Evolutionary conservation across 2,113 vertebrate genomes (phyloP).

Genomic region (Urocynchramus pylzowi): DNA sequence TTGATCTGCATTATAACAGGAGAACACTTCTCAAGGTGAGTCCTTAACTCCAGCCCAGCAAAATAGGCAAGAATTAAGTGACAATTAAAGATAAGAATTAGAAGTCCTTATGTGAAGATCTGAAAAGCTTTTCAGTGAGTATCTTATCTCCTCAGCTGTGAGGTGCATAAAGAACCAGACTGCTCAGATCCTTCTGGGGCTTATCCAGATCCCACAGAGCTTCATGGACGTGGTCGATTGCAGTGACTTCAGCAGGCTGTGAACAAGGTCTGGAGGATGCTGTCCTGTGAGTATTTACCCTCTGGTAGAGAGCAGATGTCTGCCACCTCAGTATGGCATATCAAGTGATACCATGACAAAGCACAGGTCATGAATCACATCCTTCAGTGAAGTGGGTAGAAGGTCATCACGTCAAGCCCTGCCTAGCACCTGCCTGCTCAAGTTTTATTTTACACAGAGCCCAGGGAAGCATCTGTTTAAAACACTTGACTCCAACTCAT

Average conservation of each 20-base stretch:
- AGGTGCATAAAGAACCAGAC: background rate
- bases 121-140: background rate
- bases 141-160: background rate
- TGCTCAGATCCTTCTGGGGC: background rate
- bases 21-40: background rate
- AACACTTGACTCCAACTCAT: background rate
- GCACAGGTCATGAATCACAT: constrained; percentile 24
- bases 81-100: background rate
- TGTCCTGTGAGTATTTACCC: background rate
- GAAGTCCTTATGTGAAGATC: background rate
- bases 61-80: background rate
- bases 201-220: background rate
- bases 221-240: background rate
- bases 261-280: background rate
- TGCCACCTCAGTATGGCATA: background rate
- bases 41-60: background rate
- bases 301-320: constrained; percentile 3
- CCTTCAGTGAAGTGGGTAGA: constrained; percentile 9
- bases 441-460: constrained; percentile 46
- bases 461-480: background rate
- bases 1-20: background rate
- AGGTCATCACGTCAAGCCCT: constrained; percentile 35
- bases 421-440: constrained; percentile 2
- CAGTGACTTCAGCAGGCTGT: background rate
- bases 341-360: constrained; percentile 3